These are phyloP conservation scores for Brenthis ino DNA, from an alignment of 2,888 invertebrate genomes.

Conservation along the genomic window DNA sequence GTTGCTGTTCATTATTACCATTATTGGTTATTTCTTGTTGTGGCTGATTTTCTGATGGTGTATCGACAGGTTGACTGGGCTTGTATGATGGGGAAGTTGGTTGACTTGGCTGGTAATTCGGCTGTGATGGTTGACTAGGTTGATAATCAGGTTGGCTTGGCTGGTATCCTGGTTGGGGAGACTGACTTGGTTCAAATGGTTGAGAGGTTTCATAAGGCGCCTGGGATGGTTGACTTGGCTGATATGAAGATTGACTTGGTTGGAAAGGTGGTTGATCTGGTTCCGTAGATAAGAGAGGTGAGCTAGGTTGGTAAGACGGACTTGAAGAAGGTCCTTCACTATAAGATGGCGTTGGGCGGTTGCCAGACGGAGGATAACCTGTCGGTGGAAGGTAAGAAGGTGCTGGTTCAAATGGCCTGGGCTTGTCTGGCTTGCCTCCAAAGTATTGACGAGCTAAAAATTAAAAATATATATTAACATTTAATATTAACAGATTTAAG, in stretches of 20 bases:
- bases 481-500: neutral
- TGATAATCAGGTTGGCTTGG: slow-evolving; percentile 51
- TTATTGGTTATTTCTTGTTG: slow-evolving; percentile 38
- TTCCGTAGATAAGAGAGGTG: slow-evolving; percentile 47
- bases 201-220: slow-evolving; percentile 45
- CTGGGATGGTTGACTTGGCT: slow-evolving; percentile 48
- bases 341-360: slow-evolving; percentile 69
- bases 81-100: slow-evolving; percentile 37
- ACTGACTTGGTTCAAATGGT: slow-evolving; percentile 44
- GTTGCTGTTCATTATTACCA: slow-evolving; percentile 31
- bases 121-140: slow-evolving; percentile 45
- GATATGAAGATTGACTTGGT: slow-evolving; percentile 43
- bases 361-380: slow-evolving; percentile 69
- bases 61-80: slow-evolving; percentile 31
- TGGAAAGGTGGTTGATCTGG: slow-evolving; percentile 47
- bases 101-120: slow-evolving; percentile 45
- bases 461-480: slow-evolving; percentile 35
- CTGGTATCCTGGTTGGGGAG: slow-evolving; percentile 51
- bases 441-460: slow-evolving; percentile 86
- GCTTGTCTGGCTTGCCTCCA: slow-evolving; percentile 85
- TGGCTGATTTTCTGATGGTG: slow-evolving; percentile 36
- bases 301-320: slow-evolving; percentile 50
- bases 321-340: slow-evolving; percentile 64
- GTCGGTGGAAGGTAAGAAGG: slow-evolving; percentile 68
- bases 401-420: slow-evolving; percentile 85